Evolutionary conservation across 2,888 invertebrate genomes (phyloP).

Genomic region (Oligia latruncula): DNA sequence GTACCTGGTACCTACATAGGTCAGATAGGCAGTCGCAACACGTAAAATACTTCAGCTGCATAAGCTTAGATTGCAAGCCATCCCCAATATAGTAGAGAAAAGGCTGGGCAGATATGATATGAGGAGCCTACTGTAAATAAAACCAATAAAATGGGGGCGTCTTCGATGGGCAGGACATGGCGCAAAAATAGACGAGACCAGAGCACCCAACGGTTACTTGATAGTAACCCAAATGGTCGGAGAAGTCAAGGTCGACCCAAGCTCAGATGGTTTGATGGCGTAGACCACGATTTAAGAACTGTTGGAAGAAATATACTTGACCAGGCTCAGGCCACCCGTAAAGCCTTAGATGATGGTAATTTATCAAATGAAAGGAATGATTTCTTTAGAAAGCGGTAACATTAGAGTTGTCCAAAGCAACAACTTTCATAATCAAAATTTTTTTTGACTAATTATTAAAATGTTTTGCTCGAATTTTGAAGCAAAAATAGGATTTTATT

Average conservation of each 20-base stretch:
- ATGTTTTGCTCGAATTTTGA: neutral
- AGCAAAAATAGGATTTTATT: slow-evolving; percentile 15
- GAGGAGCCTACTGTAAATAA: neutral
- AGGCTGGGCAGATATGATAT: too few relatives aligned
- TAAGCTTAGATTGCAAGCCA: neutral
- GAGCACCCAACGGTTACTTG: neutral
- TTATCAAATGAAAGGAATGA: neutral
- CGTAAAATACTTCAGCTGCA: too few relatives aligned
- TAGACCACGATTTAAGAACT: neutral
- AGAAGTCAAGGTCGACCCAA: neutral
- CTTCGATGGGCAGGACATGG: neutral
- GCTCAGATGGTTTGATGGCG: neutral
- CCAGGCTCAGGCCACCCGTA: neutral
- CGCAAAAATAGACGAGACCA: neutral
- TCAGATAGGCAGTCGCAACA: too few relatives aligned
- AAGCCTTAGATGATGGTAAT: neutral
- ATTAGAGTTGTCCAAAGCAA: neutral
- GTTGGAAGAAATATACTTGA: neutral
- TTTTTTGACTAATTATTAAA: neutral
- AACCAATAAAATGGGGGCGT: neutral
- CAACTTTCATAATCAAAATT: neutral
- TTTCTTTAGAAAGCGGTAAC: neutral
- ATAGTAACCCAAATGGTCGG: neutral
- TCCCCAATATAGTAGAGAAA: too few relatives aligned
- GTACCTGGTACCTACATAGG: too few relatives aligned